Base-by-base conservation (phyloP, 2,113 vertebrate genomes). In the Helogale parvula region DNA sequence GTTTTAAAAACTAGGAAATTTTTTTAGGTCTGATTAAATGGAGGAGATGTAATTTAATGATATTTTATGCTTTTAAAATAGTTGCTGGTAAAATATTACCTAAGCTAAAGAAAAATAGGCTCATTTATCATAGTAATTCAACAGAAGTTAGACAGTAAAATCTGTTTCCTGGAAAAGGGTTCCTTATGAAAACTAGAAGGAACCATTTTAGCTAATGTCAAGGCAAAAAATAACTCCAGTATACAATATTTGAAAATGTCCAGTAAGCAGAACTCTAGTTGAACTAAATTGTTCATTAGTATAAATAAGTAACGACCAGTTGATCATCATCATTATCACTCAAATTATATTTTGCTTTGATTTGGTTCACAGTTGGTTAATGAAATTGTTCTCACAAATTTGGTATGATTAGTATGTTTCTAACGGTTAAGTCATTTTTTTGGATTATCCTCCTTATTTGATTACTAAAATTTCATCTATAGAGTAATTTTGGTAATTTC, bases 111-210 rank as follows among this genome's bases (percentile, higher is more conserved):
- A 92, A 96, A 94, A 90, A 41, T 11, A 90, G 74, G 47, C 68
- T 94, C 57, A 65, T 21, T 90, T 29, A n/a, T 95, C 41, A 84
- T 12, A 85, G 77, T 88, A 92, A 93, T 41, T 95, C 60, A 83
- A 87, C 84, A 50, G 47, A 96, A 92, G 69, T 50, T 95, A 31
- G 90, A 92, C 29, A 89, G 33, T 85, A 16, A 63, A 96, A 95
- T 86, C 76, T 72, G 33, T 91, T 97, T 95, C 87, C 45, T 96
- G 66, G 90, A 33, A 97, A 97, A 88, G 12, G 8, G 90, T 94
- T 92, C 47, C 35, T 84, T 79, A 21, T 86, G 13, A 93, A 96
- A 92, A 74, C 25, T 84, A 85, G 52, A 95, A 92, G 6, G 13
- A 80, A 74, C 15, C 31, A 88, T 65, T 93, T 89, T 88, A 65